These are phyloP conservation scores for Gisinianus flammeolus DNA, from an alignment of 2,888 invertebrate species.

Conservation along the genomic window DNA sequence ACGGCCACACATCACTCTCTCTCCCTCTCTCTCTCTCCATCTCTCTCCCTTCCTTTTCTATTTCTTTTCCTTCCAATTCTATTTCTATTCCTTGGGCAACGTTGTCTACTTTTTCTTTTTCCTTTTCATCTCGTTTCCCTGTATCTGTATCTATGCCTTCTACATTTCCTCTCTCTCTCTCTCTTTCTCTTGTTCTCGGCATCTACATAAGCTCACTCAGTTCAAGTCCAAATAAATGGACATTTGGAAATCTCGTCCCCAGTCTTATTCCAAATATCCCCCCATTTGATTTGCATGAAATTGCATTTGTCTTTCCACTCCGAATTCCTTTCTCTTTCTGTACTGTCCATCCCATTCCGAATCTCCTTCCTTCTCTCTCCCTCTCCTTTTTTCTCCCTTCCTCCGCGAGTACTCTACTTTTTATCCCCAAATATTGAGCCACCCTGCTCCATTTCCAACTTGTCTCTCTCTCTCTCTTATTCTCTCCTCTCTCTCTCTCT, in stretches of 20 bases:
- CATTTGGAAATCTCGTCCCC: slow-evolving; percentile 22
- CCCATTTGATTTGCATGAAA: slow-evolving; percentile 59
- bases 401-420: neutral
- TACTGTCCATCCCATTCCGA: slow-evolving; percentile 41
- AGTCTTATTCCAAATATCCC: slow-evolving; percentile 18
- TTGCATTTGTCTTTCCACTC: slow-evolving; percentile 49
- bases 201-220: too few species aligned
- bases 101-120: neutral
- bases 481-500: neutral
- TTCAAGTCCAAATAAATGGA: slow-evolving; percentile 25
- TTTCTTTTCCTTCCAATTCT: neutral
- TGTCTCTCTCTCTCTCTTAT: slow-evolving; percentile 16
- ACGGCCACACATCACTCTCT: slow-evolving; percentile 39
- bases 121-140: neutral
- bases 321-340: slow-evolving; percentile 42
- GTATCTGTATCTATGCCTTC: slow-evolving; percentile 32
- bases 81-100: neutral
- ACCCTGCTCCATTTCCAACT: slow-evolving; percentile 32
- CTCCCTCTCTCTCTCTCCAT: slow-evolving; percentile 10
- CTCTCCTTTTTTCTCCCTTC: slow-evolving; percentile 35
- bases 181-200: neutral
- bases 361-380: slow-evolving; percentile 35
- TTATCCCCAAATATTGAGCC: slow-evolving; percentile 1
- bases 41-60: neutral
- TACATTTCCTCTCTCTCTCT: slow-evolving; percentile 37